Base-by-base conservation (phyloP, 2,888 invertebrate genomes). In the Caradrina kadenii region DNA sequence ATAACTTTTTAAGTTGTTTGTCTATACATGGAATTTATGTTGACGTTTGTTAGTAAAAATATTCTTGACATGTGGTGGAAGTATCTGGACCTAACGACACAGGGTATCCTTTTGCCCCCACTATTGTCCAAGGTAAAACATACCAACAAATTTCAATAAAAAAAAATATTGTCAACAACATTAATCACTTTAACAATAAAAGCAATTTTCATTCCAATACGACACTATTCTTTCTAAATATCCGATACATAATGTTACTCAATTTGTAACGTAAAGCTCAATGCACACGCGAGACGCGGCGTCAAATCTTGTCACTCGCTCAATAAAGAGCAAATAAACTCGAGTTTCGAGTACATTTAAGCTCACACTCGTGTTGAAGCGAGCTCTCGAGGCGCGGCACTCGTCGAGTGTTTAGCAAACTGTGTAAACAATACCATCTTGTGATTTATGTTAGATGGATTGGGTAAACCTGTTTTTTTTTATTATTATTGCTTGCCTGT, bases 321-420 rank as follows among this genome's bases (percentile, higher is more conserved):
- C 91, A 92, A 92, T 92, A 90, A 89, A 90, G 90, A 89, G 91
- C 92, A 94, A 94, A 94, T 91, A 93, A 89, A 93, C 92, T 93
- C 84, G 85, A 88, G 84, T 87, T 87, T 90, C 79, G 83, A 92
- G 92, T 88, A 89, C 86, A 87, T 88, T 82, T 87, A 88, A 90
- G 91, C 89, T 90, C 88, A 90, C 92, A 91, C 93, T 93, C 90
- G 89, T 90, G 86, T 85, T 90, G 81, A 77, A 92, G 91, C 81
- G 85, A 83, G 84, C 85, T 86, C 89, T 90, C 84, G 67, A 88
- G 82, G 71, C 83, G 80, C 84, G 85, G 85, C 90, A 84, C 88
- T 89, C 88, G 81, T 84, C 80, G 86, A 92, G 91, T 93, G 92
- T 93, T 93, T 92, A 93, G 91, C 89, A 88, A 89, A 88, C 89